Evolutionary conservation across 2,888 invertebrate genomes (phyloP).

Genomic region (Pheosia tremula): DNA sequence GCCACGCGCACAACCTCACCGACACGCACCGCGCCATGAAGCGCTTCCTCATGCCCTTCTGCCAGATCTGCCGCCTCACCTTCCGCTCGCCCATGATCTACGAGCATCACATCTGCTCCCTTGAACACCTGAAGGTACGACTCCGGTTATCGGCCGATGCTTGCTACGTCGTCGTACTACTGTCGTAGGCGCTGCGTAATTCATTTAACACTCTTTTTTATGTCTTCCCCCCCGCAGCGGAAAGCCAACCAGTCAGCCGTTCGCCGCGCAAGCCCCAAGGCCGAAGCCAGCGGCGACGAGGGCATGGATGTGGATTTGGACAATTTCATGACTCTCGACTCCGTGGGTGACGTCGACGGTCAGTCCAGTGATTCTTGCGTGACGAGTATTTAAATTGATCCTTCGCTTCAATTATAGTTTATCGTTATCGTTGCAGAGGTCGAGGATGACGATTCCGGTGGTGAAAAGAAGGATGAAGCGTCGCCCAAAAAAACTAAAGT

Average conservation of each 20-base stretch:
- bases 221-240: slow-evolving; percentile 46
- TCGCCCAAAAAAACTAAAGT: slow-evolving; percentile 85
- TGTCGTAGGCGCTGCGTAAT: background rate
- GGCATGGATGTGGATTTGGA: slow-evolving; percentile 91
- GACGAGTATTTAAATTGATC: background rate
- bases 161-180: no score
- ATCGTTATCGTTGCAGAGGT: slow-evolving; percentile 62
- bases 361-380: slow-evolving; percentile 39
- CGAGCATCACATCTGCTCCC: slow-evolving; percentile 92
- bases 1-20: slow-evolving; percentile 91
- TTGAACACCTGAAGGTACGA: slow-evolving; percentile 91
- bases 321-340: slow-evolving; percentile 95
- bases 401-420: slow-evolving; percentile 3
- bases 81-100: slow-evolving; percentile 94
- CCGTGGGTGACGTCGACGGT: slow-evolving; percentile 94
- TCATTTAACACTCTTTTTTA: background rate
- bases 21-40: slow-evolving; percentile 93
- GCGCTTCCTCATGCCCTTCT: slow-evolving; percentile 92
- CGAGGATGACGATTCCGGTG: slow-evolving; percentile 84
- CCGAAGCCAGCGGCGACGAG: slow-evolving; percentile 87
- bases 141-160: background rate
- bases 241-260: slow-evolving; percentile 62
- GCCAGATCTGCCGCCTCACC: slow-evolving; percentile 89
- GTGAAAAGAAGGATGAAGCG: slow-evolving; percentile 83
- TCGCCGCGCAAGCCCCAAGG: slow-evolving; percentile 79